Base-by-base conservation (phyloP, 1,140 invertebrate species). In the Amyelois transitella region DNA sequence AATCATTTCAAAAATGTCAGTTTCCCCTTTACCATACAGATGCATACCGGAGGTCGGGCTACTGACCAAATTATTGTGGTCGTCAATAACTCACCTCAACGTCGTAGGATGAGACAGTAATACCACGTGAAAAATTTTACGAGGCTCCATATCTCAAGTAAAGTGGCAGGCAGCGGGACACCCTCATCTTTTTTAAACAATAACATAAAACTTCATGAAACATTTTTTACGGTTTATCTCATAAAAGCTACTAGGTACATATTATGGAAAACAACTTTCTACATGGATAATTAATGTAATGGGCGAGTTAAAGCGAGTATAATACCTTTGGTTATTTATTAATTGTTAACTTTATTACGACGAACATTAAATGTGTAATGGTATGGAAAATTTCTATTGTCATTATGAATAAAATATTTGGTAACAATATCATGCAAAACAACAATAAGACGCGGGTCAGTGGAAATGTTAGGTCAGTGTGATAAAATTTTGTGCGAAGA, bases 191-290 rank as follows among this genome's bases (percentile, higher is more conserved):
- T 54, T n/a, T 48, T 38, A 53, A 54, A 60, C 52, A 60, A 60
- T 60, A 49, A 52, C 58, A 53, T 60, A 45, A 60, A 60, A 54
- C 12, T 60, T 60, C 51, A 60, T 60, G 52, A 43, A 60, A 60
- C 47, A 25, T 20, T 14, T 51, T 56, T 56, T 50, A 54, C 48
- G 52, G 25, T 47, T 22, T 45, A 21, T 21, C 6, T 50, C 32
- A 21, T 51, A 44, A 49, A 55, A 55, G n/a, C n/a, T n/a, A n/a
- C n/a, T n/a, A 4, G 24, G 24, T 25, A 55, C 18, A 20, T 49
- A 51, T 53, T 43, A 53, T 38, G 25, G n/a, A 32, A 38, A 53
- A 5, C 19, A 51, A 51, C 54, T 56, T 56, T 56, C 54, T 55
- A 43, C 10, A 49, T 8, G 44, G 44, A 51, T 51, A 51, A 48